These are phyloP conservation scores for Oppia nitens DNA, from an alignment of 1,140 invertebrate species.

Conservation along the genomic window DNA sequence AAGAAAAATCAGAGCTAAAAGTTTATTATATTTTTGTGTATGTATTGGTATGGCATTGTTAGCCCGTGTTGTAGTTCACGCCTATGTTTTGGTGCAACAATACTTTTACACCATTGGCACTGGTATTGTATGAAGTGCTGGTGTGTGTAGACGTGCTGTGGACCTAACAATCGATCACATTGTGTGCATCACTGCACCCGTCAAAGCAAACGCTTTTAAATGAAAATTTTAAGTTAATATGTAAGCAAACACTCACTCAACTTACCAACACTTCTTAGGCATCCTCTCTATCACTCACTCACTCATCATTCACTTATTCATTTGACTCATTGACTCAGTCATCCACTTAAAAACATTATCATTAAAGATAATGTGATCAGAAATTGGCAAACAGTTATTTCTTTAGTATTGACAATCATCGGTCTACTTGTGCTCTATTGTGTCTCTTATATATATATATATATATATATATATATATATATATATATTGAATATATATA, in stretches of 20 bases:
- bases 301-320: too few relatives aligned
- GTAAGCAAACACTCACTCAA: not conserved
- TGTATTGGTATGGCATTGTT: not conserved
- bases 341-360: too few relatives aligned
- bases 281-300: too few relatives aligned
- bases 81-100: not conserved
- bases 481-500: too few relatives aligned
- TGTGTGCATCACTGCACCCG: not conserved
- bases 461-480: too few relatives aligned
- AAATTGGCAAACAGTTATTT: too few relatives aligned
- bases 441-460: not conserved
- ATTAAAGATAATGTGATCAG: too few relatives aligned
- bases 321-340: too few relatives aligned
- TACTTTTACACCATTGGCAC: not conserved
- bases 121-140: not conserved
- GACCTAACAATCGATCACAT: not conserved
- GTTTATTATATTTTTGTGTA: not conserved
- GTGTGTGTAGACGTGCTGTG: not conserved
- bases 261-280: too few relatives aligned
- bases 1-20: not conserved
- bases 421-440: too few relatives aligned
- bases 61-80: not conserved
- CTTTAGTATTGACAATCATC: too few relatives aligned
- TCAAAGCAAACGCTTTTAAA: not conserved
- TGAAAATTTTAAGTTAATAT: not conserved